These are phyloP conservation scores for Xyrichtys novacula DNA, from an alignment of 2,797 vertebrate species.

Conservation along the genomic window DNA sequence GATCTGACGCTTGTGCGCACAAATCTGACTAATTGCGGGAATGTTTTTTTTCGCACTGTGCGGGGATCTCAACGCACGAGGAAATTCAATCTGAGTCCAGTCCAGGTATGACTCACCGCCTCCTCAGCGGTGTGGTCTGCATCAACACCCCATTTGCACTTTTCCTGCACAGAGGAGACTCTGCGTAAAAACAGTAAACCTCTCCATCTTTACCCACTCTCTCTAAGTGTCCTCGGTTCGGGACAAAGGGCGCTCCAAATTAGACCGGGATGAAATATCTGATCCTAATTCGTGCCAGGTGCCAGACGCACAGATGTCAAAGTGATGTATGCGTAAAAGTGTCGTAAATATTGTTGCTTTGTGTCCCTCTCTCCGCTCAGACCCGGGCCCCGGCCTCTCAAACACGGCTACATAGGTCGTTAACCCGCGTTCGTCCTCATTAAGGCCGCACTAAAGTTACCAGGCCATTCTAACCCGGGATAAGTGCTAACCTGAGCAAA, in stretches of 20 bases:
- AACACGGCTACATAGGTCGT: conserved; percentile 80
- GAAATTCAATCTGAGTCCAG: conserved; percentile 53
- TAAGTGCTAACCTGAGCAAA: conserved; percentile 80
- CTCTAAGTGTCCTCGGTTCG: conserved; percentile 43
- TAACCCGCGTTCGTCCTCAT: conserved; percentile 85
- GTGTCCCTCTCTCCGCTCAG: conserved; percentile 70
- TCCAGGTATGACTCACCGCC: conserved; percentile 60
- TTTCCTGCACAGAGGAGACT: conserved; percentile 52
- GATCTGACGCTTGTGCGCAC: conserved; percentile 23
- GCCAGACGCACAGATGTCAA: conserved; percentile 80
- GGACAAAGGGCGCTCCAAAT: conserved; percentile 68
- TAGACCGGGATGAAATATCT: conserved; percentile 77
- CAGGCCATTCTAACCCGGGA: conserved; percentile 67
- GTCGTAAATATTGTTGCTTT: conserved; percentile 84
- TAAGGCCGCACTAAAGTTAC: conserved; percentile 82
- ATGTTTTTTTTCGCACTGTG: conserved; percentile 32
- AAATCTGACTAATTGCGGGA: conserved; percentile 57
- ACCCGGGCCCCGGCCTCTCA: conserved; percentile 69
- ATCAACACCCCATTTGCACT: conserved; percentile 74
- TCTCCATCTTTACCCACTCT: neutral
- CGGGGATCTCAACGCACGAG: conserved; percentile 46
- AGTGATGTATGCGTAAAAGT: conserved; percentile 85
- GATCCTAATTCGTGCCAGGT: conserved; percentile 84
- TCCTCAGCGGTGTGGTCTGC: conserved; percentile 55
- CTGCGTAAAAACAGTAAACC: conserved; percentile 53